Conservation (phyloP, 2,888 invertebrate genomes). For the Meganola albula region DNA sequence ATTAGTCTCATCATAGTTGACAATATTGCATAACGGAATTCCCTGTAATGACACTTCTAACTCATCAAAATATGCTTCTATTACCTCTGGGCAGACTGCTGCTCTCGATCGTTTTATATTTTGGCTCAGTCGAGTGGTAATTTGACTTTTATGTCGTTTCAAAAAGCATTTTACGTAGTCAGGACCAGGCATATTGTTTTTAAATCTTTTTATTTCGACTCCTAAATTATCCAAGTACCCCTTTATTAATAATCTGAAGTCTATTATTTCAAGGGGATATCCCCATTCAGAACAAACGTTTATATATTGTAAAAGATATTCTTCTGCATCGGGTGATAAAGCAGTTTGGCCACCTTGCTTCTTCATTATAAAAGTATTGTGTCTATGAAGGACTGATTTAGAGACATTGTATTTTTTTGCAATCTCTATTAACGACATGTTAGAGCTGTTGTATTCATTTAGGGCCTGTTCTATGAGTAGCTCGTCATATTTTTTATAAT, state of each 20-base stretch:
- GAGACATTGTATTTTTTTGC: slow-evolving; percentile 12
- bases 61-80: slow-evolving; percentile 12
- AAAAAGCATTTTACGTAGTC: slow-evolving; percentile 11
- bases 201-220: slow-evolving; percentile 14
- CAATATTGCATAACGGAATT: slow-evolving; percentile 11
- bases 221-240: slow-evolving; percentile 20
- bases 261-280: slow-evolving; percentile 19
- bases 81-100: slow-evolving; percentile 9
- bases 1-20: slow-evolving; percentile 23
- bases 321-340: slow-evolving; percentile 14
- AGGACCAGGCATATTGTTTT: slow-evolving; percentile 18
- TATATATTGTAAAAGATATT: slow-evolving; percentile 17
- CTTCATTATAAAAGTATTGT: slow-evolving; percentile 14
- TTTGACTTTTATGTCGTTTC: slow-evolving; percentile 10
- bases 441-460: slow-evolving; percentile 3
- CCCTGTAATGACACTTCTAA: slow-evolving; percentile 10
- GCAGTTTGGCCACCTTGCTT: slow-evolving; percentile 18
- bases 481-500: slow-evolving; percentile 9
- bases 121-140: slow-evolving; percentile 8
- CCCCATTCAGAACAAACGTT: slow-evolving; percentile 27
- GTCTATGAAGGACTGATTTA: slow-evolving; percentile 12
- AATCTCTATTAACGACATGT: slow-evolving; percentile 6
- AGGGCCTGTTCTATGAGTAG: slow-evolving; percentile 4
- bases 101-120: slow-evolving; percentile 15
- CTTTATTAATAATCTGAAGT: slow-evolving; percentile 20